Percentiles rank a stretch among this genome's conserved stretches.
These are phyloP conservation scores for Miichthys miiuy DNA, from an alignment of 2,797 vertebrate genomes.

Conservation along the genomic window DNA sequence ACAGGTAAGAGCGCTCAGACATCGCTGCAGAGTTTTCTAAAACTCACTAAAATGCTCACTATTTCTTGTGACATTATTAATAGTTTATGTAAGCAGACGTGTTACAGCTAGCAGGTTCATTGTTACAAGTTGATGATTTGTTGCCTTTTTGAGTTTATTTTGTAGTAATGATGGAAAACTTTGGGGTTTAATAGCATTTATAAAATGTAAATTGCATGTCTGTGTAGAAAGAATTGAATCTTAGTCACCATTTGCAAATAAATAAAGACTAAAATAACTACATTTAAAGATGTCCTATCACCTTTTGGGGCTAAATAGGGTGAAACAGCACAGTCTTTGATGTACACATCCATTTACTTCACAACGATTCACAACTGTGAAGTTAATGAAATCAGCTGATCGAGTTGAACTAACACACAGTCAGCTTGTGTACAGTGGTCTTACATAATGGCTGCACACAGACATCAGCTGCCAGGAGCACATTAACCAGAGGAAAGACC, in stretches of 20 bases:
- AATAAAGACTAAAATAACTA: too few species aligned
- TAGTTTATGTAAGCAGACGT: not conserved
- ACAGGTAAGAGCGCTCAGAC: slow-evolving; percentile 71
- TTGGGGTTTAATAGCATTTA: not conserved
- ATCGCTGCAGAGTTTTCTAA: not conserved
- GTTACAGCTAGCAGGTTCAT: not conserved
- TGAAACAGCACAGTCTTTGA: too few species aligned
- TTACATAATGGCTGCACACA: not conserved
- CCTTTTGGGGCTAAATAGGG: too few species aligned
- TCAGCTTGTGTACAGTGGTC: not conserved
- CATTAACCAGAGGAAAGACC: not conserved
- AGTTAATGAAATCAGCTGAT: too few species aligned
- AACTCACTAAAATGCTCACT: not conserved
- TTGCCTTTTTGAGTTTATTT: not conserved
- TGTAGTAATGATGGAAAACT: too few species aligned
- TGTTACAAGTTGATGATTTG: not conserved
- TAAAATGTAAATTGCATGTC: too few species aligned
- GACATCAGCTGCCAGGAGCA: not conserved
- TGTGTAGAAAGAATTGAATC: too few species aligned
- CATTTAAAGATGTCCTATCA: too few species aligned
- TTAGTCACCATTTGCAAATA: too few species aligned
- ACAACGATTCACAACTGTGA: too few species aligned
- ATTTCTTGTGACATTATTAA: not conserved
- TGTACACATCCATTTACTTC: too few species aligned
- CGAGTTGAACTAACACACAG: not conserved